Base-by-base conservation (phyloP, 2,888 invertebrate genomes). In the Rugalucina vietnamica region DNA sequence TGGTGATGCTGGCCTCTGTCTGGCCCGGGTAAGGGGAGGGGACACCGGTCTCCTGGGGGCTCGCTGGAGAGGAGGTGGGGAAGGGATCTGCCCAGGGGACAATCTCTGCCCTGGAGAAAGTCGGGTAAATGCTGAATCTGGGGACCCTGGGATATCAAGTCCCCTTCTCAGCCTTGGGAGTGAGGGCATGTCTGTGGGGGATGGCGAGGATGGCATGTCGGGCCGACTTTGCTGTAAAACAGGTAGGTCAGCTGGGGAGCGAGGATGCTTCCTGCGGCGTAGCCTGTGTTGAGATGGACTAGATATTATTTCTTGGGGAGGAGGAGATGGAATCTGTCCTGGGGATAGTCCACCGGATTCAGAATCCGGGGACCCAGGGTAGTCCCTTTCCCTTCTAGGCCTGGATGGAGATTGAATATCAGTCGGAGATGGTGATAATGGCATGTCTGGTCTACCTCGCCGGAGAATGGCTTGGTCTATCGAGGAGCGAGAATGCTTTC, bases 1-100 rank as follows among this genome's bases (percentile, higher is more conserved):
- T 21, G 77, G 76, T 32, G 82, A 76, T 37, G 75, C 36, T 10
- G 86, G 76, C 18, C 75, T 49, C 18, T 78, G 72, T 70, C 77
- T 77, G 14, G 77, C 65, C 18, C 65, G 32, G 14, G 65, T 65
- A 5, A 8, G 27, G 24, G 43, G 43, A 12, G 43, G 43, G 21
- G 65, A 65, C 1, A 34, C 18, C 1, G 34, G 34, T 34, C 65
- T 32, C 65, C 65, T 1, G 1, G 65, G 65, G 34, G 65, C 65
- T 21, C 65, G 32, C 29, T 65, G 65, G 1, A 24, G 65, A n/a
- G 65, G 65, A 34, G 65, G 65, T 10, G 65, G 65, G 32, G 65
- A 65, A 12, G 65, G 65, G 21, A 65, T 34, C 65, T 65, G 65
- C 2, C 65, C 21, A 18, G 34, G 21, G 14, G 65, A 34, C 2